phyloP scores from a whole-genome alignment of 2,797 vertebrate genomes.

The Peromyscus aztecus region DNA sequence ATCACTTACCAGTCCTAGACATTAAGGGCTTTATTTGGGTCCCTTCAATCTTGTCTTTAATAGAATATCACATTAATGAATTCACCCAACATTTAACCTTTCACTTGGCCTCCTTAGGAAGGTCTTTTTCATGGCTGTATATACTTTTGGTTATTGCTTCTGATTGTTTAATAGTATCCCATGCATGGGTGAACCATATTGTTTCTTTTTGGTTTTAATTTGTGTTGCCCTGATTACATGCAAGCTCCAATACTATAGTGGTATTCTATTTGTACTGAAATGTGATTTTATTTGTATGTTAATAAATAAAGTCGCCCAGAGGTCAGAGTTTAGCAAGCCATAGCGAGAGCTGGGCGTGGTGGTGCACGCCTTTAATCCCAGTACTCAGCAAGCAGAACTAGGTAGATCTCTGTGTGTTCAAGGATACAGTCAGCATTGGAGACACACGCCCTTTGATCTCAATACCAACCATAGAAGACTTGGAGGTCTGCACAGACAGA shows the following conservation, averaged over 20 bases:
- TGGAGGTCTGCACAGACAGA: too few species aligned
- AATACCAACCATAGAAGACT: too few species aligned
- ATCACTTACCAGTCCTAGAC: not conserved
- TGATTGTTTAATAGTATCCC: not conserved
- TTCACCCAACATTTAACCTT: not conserved
- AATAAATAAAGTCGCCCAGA: too few species aligned
- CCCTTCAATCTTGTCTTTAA: not conserved
- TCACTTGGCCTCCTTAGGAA: not conserved
- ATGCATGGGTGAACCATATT: not conserved
- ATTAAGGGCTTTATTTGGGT: not conserved
- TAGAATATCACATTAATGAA: not conserved
- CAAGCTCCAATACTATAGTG: not conserved
- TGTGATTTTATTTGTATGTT: too few species aligned
- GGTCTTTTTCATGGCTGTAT: not conserved
- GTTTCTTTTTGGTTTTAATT: not conserved
- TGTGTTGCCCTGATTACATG: not conserved
- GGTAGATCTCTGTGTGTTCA: too few species aligned
- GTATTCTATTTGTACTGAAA: too few species aligned
- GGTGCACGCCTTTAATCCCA: too few species aligned
- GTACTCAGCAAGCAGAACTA: too few species aligned
- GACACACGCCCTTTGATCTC: too few species aligned
- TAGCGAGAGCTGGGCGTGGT: too few species aligned
- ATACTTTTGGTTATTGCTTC: not conserved
- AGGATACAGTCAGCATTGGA: too few species aligned
- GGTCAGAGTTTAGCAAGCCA: too few species aligned